phyloP scores from a whole-genome alignment of 2,797 vertebrate species.

The Nyctalus aviator region DNA sequence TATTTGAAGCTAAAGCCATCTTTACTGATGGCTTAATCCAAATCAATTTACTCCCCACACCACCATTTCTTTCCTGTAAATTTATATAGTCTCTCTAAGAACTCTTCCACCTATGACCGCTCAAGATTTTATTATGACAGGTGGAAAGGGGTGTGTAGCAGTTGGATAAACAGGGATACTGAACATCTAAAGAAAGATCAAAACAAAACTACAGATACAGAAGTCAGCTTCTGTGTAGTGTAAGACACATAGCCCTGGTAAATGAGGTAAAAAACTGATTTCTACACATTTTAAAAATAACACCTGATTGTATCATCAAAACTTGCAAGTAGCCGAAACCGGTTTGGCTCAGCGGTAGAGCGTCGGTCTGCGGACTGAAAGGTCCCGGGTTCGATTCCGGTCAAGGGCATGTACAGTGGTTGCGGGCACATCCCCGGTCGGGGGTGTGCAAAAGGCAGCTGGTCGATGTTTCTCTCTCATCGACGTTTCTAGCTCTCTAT shows the following conservation, averaged over 20 bases:
- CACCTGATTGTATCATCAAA: not conserved
- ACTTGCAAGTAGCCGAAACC: not conserved
- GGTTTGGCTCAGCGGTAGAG: too few relatives aligned
- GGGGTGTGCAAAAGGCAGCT: too few relatives aligned
- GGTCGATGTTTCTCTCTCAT: too few relatives aligned
- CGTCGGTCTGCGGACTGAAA: too few relatives aligned
- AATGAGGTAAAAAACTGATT: not conserved
- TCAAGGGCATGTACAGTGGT: too few relatives aligned
- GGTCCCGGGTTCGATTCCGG: too few relatives aligned
- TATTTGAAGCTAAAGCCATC: slow-evolving; percentile 7
- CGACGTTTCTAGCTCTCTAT: too few relatives aligned
- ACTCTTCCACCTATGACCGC: not conserved
- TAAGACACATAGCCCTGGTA: not conserved
- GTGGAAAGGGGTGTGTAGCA: not conserved
- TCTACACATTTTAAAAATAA: not conserved
- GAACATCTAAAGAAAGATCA: not conserved
- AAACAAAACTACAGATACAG: slow-evolving; percentile 11
- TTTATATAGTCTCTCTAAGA: slow-evolving; percentile 16
- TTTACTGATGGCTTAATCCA: not conserved
- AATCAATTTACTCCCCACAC: not conserved
- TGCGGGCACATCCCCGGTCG: too few relatives aligned
- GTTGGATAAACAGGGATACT: not conserved
- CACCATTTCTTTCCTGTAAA: not conserved
- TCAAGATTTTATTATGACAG: not conserved
- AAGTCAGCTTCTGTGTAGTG: not conserved